These are phyloP conservation scores for Lobophora halterata DNA, from an alignment of 2,888 invertebrate genomes.

Conservation along the genomic window DNA sequence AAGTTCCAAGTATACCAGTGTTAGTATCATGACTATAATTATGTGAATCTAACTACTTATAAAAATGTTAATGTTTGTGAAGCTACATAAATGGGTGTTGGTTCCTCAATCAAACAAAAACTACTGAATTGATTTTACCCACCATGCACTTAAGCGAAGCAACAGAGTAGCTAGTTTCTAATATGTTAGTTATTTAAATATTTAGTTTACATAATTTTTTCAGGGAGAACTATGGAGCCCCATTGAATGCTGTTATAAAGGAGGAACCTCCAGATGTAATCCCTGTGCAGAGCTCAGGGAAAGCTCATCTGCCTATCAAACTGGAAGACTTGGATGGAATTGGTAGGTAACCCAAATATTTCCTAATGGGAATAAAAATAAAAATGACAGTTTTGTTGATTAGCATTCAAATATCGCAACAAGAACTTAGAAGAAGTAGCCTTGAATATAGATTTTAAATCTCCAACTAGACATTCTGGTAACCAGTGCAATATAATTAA, in stretches of 20 bases:
- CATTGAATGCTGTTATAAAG: conserved; percentile 46
- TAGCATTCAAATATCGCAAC: too few species aligned
- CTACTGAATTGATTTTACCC: too few species aligned
- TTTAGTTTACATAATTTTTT: background rate
- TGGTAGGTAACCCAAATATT: conserved; percentile 58
- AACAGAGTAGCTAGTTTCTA: too few species aligned
- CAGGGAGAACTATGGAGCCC: conserved; percentile 11
- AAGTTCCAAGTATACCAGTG: conserved; percentile 49
- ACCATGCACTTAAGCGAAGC: too few species aligned
- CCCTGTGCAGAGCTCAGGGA: conserved; percentile 8
- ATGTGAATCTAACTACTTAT: too few species aligned
- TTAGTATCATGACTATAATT: conserved; percentile 42
- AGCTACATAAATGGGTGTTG: too few species aligned
- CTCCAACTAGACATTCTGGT: too few species aligned
- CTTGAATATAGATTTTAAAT: too few species aligned
- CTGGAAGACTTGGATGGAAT: conserved; percentile 75
- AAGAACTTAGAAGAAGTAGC: too few species aligned
- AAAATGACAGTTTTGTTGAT: background rate
- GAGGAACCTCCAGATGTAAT: conserved; percentile 64
- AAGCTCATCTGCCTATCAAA: conserved; percentile 58
- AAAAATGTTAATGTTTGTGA: too few species aligned
- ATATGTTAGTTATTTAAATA: background rate
- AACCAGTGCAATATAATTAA: too few species aligned
- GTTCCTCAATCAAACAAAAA: too few species aligned
- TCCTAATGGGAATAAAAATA: background rate